Base-by-base conservation (phyloP, 2,888 invertebrate species). In the Ectobius pallidus region DNA sequence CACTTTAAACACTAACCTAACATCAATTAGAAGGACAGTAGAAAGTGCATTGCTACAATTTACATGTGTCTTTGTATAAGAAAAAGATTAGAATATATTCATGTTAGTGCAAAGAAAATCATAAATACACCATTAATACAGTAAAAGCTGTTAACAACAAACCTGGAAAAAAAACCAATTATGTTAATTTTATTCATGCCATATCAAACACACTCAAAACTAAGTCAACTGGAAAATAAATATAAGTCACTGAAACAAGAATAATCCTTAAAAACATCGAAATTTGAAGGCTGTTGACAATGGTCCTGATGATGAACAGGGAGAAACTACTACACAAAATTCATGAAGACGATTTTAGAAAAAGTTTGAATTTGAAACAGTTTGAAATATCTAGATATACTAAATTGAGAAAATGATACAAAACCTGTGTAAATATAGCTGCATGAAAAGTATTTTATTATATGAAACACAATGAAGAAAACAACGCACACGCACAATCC, bases 101-200 rank as follows among this genome's bases (percentile, higher is more conserved):
- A 25, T 3, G 16, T 52, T 52, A 52, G 25, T 52, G 52, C 25
- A 25, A 52, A 25, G 25, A 52, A 52, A 52, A 25, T 22, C 3
- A 25, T 14, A 52, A 1, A 11, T 16, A 49, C 20, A 52, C 7
- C 7, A 14, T 6, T 52, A 52, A 52, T 25, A 22, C 52, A 52
- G 14, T 52, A 52, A 22, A 11, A 52, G 25, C 22, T 25, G 25
- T 4, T 25, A 25, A 52, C 14, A 52, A 11, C 52, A 52, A 52
- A 20, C 52, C 14, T 1, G 14, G 14, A 52, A 0, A 1, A 52
- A 25, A 25, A 39, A 25, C 22, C 25, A 25, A 52, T 52, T 25
- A 52, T 52, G 52, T 52, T 52, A 22, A 52, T 52, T 52, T 52
- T 18, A 52, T 3, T 52, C 52, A 52, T 52, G 52, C 52, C 20